Conservation (phyloP, 2,797 vertebrate genomes). For the Pseudochirops cupreus region DNA sequence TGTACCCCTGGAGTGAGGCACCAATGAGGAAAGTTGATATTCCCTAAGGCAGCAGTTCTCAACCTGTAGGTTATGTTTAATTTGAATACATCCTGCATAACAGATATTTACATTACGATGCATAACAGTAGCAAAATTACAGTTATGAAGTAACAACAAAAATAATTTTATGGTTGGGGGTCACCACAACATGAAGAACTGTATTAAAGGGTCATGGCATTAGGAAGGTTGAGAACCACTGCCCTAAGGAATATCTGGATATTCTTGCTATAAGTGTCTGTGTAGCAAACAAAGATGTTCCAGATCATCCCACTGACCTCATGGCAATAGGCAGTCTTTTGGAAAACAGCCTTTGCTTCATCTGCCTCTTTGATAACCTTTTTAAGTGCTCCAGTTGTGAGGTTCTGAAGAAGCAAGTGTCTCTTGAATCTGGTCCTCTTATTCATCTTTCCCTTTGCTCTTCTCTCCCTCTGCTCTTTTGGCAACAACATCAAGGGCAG, state of each 20-base stretch:
- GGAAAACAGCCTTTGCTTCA: slow-evolving; percentile 58
- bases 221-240: no score
- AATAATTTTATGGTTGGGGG: no score
- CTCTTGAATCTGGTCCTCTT: slow-evolving; percentile 42
- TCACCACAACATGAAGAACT: no score
- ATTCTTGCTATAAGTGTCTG: background rate
- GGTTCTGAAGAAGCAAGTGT: background rate
- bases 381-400: slow-evolving; percentile 43
- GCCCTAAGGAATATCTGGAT: no score
- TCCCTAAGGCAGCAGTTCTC: background rate
- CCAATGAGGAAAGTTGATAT: background rate
- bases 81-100: no score
- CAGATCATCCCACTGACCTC: background rate
- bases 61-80: no score
- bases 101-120: no score
- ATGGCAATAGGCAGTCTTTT: slow-evolving; percentile 36
- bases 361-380: slow-evolving; percentile 59
- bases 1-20: background rate
- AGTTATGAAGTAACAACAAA: no score
- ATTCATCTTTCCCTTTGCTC: slow-evolving; percentile 4
- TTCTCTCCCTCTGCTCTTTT: slow-evolving; percentile 40
- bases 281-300: background rate
- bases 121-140: no score
- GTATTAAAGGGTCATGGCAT: no score
- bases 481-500: slow-evolving; percentile 22